Base-by-base conservation (phyloP, 2,888 invertebrate genomes). In the Leptogaster cylindrica region DNA sequence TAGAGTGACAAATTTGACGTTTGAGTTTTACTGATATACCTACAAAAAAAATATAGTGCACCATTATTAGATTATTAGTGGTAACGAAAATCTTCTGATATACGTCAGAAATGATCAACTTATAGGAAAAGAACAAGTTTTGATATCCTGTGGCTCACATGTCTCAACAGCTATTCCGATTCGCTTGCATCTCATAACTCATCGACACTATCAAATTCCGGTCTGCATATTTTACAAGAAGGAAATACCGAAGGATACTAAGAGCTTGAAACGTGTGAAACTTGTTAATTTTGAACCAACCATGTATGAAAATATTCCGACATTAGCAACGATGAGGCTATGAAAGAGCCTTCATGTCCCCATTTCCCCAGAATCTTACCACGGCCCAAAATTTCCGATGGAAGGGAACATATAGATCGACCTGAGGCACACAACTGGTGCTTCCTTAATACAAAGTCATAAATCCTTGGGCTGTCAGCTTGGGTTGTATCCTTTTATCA, bases 401-500 rank as follows among this genome's bases (percentile, higher is more conserved):
- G 4, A 14, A 7, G n/a, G 4, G 12, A 7, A 10, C 3, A 4
- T 36, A 36, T 25, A 48, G 12, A 48, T 20, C 8, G 10, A 48
- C 18, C 8, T 25, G 2, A 14, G 8, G 8, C 8, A 10, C 23
- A 20, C 18, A 48, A 18, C 31, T 18, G 36, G n/a, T 28, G 5
- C 33, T 31, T 10, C 52, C 31, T 16, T 20, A 52, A 52, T 28
- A 52, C 33, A 52, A 33, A 52, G 61, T 61, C 44, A 61, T 44
- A 63, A 63, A 63, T 63, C 44, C 46, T 20, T 27, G n/a, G 46
- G 10, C 18, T 63, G 63, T 63, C 63, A 46, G 63, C 44, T 63
- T 28, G 44, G 44, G 65, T 48, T 65, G 28, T 44, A 50, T 48
- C 65, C 50, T 50, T 33, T 65, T 65, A 65, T 65, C 65, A 65